These are phyloP conservation scores for Poliocrania exsul DNA, from an alignment of 2,797 vertebrate genomes.

Conservation along the genomic window DNA sequence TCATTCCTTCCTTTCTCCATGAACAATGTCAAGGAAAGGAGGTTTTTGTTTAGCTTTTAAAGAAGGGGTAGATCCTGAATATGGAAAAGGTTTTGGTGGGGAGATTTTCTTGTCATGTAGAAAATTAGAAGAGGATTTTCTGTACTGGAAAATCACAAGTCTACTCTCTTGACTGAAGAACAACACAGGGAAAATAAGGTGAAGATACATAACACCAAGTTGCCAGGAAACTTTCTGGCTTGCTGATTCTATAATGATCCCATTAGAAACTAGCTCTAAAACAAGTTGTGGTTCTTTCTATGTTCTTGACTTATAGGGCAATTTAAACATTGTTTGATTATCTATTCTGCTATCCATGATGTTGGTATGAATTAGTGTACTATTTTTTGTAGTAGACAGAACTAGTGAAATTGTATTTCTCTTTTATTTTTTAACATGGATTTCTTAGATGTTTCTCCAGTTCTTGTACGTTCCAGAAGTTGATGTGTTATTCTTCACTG, in stretches of 20 bases:
- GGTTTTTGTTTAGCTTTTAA: background rate
- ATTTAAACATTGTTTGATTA: background rate
- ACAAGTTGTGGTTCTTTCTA: background rate
- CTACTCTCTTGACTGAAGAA: background rate
- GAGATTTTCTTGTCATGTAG: fast-evolving
- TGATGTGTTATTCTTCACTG: background rate
- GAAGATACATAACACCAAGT: fast-evolving
- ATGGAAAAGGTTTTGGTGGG: background rate
- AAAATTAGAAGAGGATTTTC: background rate
- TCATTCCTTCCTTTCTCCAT: background rate
- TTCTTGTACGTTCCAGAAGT: background rate
- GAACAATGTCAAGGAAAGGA: background rate
- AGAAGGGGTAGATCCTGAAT: background rate
- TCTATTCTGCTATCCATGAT: background rate
- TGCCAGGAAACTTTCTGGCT: background rate
- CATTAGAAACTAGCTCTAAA: background rate
- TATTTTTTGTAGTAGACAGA: background rate
- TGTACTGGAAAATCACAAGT: background rate
- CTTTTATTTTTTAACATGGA: background rate
- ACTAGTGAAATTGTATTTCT: background rate
- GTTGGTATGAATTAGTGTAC: background rate
- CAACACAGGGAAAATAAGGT: background rate
- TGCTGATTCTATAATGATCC: background rate
- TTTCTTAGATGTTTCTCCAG: background rate
- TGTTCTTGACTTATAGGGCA: background rate